Evolutionary conservation across 2,113 vertebrate species (phyloP), one percentile per base, ranked within the genome.

Genomic region (Chlamydotis undulata): DNA sequence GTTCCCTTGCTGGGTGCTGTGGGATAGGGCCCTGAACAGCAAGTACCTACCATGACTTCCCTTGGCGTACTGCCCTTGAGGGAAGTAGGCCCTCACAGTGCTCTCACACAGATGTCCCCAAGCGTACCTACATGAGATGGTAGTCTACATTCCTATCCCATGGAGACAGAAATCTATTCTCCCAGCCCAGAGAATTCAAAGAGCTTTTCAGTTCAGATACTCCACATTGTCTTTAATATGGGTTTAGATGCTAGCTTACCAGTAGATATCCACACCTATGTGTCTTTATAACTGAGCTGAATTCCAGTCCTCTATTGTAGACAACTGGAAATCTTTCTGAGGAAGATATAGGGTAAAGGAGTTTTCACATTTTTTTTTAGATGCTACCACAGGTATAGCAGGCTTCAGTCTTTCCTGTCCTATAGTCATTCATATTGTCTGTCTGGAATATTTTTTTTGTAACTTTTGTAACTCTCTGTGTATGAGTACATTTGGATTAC

Each of bases 181-280:
- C 25, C 35, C 29, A 73, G 16, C 7, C 19, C 56, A 69, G 6
- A 16, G 7, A 77, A 74, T 69, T 84, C 39, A 49, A 35, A 39
- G 5, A 59, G 8, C 8, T 73, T 68, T 77, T 49, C 18, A 53
- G 18, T 39, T 73, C 50, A 61, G 12, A 49, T 12, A 9, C 10
- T 87, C 29, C 35, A 61, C 11, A 17, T 4, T 67, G n/a, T 57
- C 8, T 29, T 49, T 49, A 67, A 75, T 23, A 53, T 7, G n/a
- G 43, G 9, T 6, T 85, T 59, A 94, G 28, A 35, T 4, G 55
- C 2, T 9, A 26, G 10, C 15, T 89, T 47, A 52, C 4, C 8
- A 26, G 4, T 53, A 70, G 33, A 33, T 57, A 70, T 22, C 4
- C 6, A 64, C 13, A 56, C 3, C 61, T 56, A 13, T 0, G 1